Percentiles rank a stretch among this genome's conserved stretches.
Evolutionary conservation across 2,113 vertebrate genomes (phyloP).

Genomic region (Alces alces): DNA sequence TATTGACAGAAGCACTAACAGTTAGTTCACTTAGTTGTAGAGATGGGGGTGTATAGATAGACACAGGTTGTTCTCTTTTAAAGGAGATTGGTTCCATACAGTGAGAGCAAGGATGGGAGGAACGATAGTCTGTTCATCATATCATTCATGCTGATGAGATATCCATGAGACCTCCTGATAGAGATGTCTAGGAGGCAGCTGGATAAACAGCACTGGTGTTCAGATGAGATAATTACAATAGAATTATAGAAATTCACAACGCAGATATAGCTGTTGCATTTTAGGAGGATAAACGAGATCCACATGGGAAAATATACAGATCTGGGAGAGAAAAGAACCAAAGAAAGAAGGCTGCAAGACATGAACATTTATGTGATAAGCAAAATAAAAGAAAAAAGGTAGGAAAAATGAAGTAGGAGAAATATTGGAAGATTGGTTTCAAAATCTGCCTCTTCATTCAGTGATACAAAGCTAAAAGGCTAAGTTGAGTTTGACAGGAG

Average conservation of each 20-base stretch:
- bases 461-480: background rate
- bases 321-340: background rate
- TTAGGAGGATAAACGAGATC: background rate
- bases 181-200: background rate
- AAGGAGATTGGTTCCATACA: background rate
- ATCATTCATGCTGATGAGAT: background rate
- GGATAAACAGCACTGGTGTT: background rate
- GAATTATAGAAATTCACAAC: background rate
- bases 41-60: background rate
- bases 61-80: background rate
- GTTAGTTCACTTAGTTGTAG: background rate
- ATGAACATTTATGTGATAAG: background rate
- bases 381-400: background rate
- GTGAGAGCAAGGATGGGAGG: background rate
- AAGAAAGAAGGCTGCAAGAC: background rate
- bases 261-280: background rate
- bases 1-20: background rate
- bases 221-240: background rate
- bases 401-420: background rate
- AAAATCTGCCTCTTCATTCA: background rate
- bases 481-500: background rate
- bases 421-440: background rate
- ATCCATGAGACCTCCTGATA: background rate
- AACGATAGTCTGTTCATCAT: background rate
- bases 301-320: background rate